Percentiles rank a stretch among this genome's conserved stretches.
These are phyloP conservation scores for Tetheella fluctuosa DNA, from an alignment of 2,888 invertebrate species.

Conservation along the genomic window DNA sequence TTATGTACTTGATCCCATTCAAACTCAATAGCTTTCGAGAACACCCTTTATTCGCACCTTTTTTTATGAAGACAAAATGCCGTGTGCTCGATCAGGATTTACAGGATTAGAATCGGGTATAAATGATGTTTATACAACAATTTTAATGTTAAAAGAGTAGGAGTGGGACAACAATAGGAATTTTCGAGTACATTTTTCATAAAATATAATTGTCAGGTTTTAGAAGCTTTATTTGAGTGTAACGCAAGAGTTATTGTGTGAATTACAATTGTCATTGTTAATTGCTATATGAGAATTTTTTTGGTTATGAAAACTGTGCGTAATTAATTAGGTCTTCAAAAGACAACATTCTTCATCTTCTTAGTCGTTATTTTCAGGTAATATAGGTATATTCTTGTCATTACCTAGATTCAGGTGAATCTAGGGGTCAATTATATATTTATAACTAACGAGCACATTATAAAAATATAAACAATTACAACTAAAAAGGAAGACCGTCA, in stretches of 20 bases:
- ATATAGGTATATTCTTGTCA: too few species aligned
- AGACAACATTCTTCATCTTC: too few species aligned
- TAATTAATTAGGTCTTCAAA: too few species aligned
- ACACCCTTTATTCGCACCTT: constrained; percentile 10
- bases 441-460: too few species aligned
- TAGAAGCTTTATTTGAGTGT: background rate
- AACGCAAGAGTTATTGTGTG: too few species aligned
- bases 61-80: constrained; percentile 11
- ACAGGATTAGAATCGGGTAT: background rate
- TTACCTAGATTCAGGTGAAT: too few species aligned
- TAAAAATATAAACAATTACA: too few species aligned
- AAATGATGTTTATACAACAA: background rate
- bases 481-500: too few species aligned
- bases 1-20: constrained; percentile 1
- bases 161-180: background rate
- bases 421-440: too few species aligned
- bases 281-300: background rate
- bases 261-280: background rate
- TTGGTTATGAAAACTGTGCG: background rate
- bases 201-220: background rate
- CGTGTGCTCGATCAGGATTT: constrained; percentile 9
- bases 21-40: background rate
- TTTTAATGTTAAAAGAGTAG: background rate
- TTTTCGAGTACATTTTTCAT: background rate
- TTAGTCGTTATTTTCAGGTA: too few species aligned